A percentile compares a stretch with the other conserved stretches of the same genome.
Conservation (phyloP, 2,797 vertebrate genomes). For the Silurus lanzhouensis region DNA sequence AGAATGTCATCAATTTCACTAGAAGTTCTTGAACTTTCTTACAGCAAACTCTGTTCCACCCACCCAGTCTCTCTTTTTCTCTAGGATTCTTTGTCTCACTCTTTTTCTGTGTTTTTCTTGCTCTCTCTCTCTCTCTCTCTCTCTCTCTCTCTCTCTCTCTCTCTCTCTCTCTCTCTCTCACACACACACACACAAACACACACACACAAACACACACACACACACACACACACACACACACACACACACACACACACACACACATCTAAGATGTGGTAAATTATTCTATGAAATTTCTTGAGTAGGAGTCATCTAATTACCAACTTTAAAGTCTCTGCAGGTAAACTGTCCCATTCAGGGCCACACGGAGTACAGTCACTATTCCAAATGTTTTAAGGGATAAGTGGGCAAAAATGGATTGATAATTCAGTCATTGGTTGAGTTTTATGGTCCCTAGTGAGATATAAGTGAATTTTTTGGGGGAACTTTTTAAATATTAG, state of each 20-base stretch:
- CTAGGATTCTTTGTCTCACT: neutral
- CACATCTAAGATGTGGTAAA: constrained; percentile 31
- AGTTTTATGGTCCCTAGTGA: neutral
- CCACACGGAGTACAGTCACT: neutral
- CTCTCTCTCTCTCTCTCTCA: neutral
- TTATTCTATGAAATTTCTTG: constrained; percentile 21
- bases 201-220: too few species aligned
- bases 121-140: constrained; percentile 2
- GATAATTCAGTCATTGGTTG: neutral
- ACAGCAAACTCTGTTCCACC: constrained; percentile 23
- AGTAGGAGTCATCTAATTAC: constrained; percentile 31
- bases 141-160: neutral
- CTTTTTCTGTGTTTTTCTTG: neutral
- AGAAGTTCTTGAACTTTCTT: constrained; percentile 43
- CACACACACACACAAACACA: too few species aligned
- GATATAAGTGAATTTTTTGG: neutral
- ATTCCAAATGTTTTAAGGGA: neutral
- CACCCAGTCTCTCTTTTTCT: constrained; percentile 10
- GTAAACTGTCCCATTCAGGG: constrained; percentile 21
- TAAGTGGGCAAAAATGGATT: neutral
- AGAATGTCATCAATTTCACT: constrained; percentile 46
- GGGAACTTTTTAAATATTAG: neutral
- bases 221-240: neutral
- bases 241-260: neutral
- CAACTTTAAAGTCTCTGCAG: constrained; percentile 24